Percentiles rank a stretch among this genome's conserved stretches.
Conservation (phyloP, 2,113 vertebrate genomes). For the Crotalus horridus region DNA sequence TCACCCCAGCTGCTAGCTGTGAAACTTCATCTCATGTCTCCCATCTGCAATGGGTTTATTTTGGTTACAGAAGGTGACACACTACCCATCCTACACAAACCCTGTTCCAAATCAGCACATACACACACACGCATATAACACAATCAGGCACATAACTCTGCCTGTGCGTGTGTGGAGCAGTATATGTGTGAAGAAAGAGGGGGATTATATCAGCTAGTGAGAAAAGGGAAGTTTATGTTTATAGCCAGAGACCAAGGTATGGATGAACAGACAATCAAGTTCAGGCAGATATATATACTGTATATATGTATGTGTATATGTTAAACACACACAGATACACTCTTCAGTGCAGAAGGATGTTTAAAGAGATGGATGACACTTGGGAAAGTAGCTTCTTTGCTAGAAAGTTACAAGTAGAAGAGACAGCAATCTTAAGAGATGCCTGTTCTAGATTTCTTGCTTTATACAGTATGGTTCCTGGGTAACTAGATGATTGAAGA, state of each 20-base stretch:
- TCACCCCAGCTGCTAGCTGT: background rate
- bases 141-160: background rate
- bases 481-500: background rate
- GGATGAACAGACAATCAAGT: background rate
- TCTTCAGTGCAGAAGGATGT: background rate
- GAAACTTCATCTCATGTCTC: background rate
- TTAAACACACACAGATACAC: background rate
- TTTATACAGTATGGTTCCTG: background rate
- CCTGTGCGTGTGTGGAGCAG: background rate
- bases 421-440: background rate
- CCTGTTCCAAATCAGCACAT: constrained; percentile 3
- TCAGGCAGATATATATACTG: background rate
- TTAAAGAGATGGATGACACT: background rate
- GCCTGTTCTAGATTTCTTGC: background rate
- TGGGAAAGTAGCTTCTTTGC: background rate
- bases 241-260: background rate
- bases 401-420: background rate
- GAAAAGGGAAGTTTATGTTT: background rate
- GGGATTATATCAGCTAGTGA: background rate
- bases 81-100: constrained; percentile 20
- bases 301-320: too few species aligned
- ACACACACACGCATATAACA: background rate
- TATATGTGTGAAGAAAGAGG: background rate
- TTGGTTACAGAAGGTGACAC: constrained; percentile 24
- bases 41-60: constrained; percentile 24